These are phyloP conservation scores for Tyto alba DNA, from an alignment of 2,113 vertebrate species.

Conservation along the genomic window DNA sequence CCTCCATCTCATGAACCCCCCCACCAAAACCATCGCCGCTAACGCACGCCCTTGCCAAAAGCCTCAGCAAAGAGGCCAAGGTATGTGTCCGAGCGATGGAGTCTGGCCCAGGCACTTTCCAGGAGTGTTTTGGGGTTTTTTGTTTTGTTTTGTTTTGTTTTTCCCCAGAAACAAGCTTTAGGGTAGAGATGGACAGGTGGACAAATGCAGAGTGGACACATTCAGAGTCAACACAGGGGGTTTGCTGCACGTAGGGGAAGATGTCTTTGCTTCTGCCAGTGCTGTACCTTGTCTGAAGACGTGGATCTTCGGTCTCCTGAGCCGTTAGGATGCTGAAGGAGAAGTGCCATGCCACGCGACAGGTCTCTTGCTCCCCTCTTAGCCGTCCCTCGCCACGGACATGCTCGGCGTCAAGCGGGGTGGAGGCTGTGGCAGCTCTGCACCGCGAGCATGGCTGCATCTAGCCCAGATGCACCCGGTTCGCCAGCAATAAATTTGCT, in stretches of 20 bases:
- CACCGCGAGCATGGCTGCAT: background rate
- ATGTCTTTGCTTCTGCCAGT: rapidly evolving
- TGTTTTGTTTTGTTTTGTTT: no score
- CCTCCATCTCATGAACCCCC: background rate
- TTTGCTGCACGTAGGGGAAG: background rate
- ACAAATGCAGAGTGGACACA: rapidly evolving
- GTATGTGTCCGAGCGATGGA: rapidly evolving
- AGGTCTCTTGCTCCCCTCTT: background rate
- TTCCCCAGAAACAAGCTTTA: background rate
- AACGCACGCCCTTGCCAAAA: background rate
- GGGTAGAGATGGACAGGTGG: no score
- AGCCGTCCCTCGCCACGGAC: background rate
- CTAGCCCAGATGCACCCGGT: background rate
- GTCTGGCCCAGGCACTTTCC: background rate
- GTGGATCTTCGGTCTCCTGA: background rate
- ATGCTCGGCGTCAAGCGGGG: background rate
- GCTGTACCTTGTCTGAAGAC: background rate
- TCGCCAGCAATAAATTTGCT: background rate
- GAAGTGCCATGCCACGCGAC: background rate
- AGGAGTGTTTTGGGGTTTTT: no score
- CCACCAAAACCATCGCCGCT: background rate
- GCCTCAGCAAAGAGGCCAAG: background rate
- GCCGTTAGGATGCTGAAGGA: background rate
- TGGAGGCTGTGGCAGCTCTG: background rate
- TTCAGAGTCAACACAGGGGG: background rate